Percentiles rank a stretch among this genome's conserved stretches.
These are phyloP conservation scores for Coleophora flavipennella DNA, from an alignment of 2,888 invertebrate genomes.

Conservation along the genomic window DNA sequence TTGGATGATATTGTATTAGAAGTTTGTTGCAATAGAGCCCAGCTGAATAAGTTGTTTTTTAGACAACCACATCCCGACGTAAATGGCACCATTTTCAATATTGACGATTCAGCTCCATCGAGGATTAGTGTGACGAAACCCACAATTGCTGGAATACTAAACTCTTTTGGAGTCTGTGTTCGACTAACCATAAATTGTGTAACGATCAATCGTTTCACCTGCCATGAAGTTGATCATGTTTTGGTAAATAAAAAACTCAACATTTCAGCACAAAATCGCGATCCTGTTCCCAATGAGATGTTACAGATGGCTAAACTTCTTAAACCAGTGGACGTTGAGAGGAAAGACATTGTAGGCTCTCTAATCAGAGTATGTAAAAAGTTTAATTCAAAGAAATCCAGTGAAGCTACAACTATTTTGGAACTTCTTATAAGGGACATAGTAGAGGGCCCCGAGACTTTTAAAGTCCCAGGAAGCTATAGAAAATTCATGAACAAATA, in stretches of 20 bases:
- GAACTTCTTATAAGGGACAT: slow-evolving; percentile 17
- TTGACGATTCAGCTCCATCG: slow-evolving; percentile 14
- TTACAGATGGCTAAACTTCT: slow-evolving; percentile 11
- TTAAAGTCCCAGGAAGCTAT: slow-evolving; percentile 18
- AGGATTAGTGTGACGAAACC: too few species aligned
- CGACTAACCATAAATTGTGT: too few species aligned
- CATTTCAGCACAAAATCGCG: not conserved
- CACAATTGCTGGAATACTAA: too few species aligned
- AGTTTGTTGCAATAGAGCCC: slow-evolving; percentile 28
- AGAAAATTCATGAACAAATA: slow-evolving; percentile 23
- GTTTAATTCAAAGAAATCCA: too few species aligned
- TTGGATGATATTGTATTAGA: slow-evolving; percentile 26
- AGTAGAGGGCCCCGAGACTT: not conserved
- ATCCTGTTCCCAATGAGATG: slow-evolving; percentile 8
- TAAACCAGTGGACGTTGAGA: not conserved
- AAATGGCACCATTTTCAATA: slow-evolving; percentile 35
- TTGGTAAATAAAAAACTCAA: slow-evolving; percentile 28
- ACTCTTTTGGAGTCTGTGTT: too few species aligned
- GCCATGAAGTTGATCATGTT: slow-evolving; percentile 22
- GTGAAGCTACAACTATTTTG: too few species aligned
- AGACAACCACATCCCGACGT: slow-evolving; percentile 25
- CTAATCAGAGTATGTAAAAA: too few species aligned
- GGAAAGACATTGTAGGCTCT: too few species aligned
- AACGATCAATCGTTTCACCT: too few species aligned
- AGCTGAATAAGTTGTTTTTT: too few species aligned